A percentile compares a stretch with the other conserved stretches of the same genome.
phyloP scores from a whole-genome alignment of 2,797 vertebrate species.

The Borostomias antarcticus region DNA sequence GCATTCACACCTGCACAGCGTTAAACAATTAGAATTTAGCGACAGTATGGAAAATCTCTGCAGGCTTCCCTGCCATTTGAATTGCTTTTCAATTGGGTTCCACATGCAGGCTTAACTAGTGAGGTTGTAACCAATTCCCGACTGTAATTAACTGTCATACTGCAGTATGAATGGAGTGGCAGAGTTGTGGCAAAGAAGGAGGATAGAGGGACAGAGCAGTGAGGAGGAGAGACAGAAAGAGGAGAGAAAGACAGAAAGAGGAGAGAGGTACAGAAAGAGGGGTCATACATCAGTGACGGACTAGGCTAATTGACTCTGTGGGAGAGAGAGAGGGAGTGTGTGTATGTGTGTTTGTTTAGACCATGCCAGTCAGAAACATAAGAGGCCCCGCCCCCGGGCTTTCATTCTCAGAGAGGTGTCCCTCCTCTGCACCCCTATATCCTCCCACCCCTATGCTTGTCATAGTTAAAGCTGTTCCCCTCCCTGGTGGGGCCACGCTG shows the following conservation, averaged over 20 bases:
- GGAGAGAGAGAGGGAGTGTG: conserved; percentile 6
- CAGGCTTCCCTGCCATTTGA: conserved; percentile 42
- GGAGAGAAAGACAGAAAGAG: not conserved
- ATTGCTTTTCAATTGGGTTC: conserved; percentile 54
- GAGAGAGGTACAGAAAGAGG: not conserved
- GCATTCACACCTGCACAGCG: conserved; percentile 32
- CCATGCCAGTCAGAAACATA: too few relatives aligned
- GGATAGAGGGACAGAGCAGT: conserved; percentile 27
- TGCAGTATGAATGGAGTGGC: conserved; percentile 46
- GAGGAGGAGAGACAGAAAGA: not conserved
- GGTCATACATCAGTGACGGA: not conserved
- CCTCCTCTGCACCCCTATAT: not conserved
- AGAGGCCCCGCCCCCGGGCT: not conserved
- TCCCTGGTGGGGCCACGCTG: conserved; percentile 10
- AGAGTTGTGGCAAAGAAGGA: conserved; percentile 32
- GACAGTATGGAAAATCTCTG: conserved; percentile 33
- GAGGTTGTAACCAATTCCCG: conserved; percentile 47
- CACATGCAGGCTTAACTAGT: conserved; percentile 60
- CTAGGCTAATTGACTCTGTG: not conserved
- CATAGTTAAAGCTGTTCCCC: not conserved
- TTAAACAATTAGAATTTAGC: conserved; percentile 54
- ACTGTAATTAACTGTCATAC: conserved; percentile 66
- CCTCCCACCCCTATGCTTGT: not conserved
- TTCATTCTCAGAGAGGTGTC: conserved; percentile 4
- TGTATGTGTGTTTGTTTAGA: conserved; percentile 16